Evolutionary conservation across 2,888 invertebrate genomes (phyloP), one percentile per base, ranked within the genome.

Genomic region (Phyto melanocephala): DNA sequence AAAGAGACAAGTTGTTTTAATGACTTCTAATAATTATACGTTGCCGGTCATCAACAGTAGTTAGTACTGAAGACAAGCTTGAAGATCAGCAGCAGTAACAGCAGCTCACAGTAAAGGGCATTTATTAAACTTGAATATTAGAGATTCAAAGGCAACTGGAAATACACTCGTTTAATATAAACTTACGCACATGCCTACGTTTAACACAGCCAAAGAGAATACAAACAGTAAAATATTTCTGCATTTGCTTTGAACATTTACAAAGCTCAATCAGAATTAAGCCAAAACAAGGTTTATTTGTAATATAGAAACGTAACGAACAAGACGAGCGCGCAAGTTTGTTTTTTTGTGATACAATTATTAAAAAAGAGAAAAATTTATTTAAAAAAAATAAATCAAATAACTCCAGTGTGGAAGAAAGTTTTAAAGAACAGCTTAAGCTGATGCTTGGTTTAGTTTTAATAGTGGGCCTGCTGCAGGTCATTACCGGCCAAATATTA

Each of bases 401-500:
- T 28, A 42, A 65, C 20, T 5, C 4, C 13, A n/a, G 37, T 22
- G 37, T 1, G 37, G 6, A 28, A 35, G 11, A 20, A 58, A 17
- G 5, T 15, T 13, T 13, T 15, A n/a, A 28, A 54, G 4, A 37
- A 24, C 3, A 15, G 6, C 11, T 8, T 2, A 17, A 1, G 1
- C 3, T 33, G 50, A 79, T 82, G 75, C 54, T 71, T 47, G 35
- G 35, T 28, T 22, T 70, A 13, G 13, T 71, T 22, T 6, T 65
- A 22, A 15, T 33, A 3, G 2, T 37, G 4, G 35, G 54, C 17
- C 45, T 54, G 10, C 17, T 75, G 1, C 71, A 54, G 33, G 17
- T 54, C n/a, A 45, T 17, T 8, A 28, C 17, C 0, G 70, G 50
- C 24, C 67, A 80, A 28, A 63, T 82, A 58, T 47, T 88, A 13